Conservation (phyloP, 2,113 vertebrate genomes). For the Myotis brandtii region DNA sequence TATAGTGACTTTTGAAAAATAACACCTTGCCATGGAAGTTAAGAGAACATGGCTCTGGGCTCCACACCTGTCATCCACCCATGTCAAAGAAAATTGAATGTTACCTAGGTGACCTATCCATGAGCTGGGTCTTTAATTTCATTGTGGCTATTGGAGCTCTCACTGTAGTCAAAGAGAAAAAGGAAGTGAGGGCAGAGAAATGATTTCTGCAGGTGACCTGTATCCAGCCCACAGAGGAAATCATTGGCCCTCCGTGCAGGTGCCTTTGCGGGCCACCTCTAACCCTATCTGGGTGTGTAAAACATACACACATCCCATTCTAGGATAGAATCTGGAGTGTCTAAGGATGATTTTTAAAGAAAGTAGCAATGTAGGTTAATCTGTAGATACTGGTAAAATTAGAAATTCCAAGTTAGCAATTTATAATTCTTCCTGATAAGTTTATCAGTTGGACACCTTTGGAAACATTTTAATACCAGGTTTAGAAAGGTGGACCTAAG, state of each 20-base stretch:
- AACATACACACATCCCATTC: fast-evolving
- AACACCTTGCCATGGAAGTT: background rate
- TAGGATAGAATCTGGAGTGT: background rate
- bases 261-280: background rate
- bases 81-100: conserved; percentile 64
- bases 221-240: background rate
- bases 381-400: background rate
- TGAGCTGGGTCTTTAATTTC: conserved; percentile 54
- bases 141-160: conserved; percentile 23
- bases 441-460: background rate
- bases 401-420: background rate
- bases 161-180: conserved; percentile 10
- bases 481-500: background rate
- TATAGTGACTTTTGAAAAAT: background rate
- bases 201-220: background rate
- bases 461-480: background rate
- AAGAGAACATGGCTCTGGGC: background rate
- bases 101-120: background rate
- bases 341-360: conserved; percentile 12
- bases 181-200: background rate
- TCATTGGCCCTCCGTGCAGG: background rate
- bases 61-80: background rate
- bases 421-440: background rate
- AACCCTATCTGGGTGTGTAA: background rate
- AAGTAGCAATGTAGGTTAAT: background rate